A percentile compares a stretch with the other conserved stretches of the same genome.
These are phyloP conservation scores for Empidonax traillii DNA, from an alignment of 2,113 vertebrate species.

Conservation along the genomic window DNA sequence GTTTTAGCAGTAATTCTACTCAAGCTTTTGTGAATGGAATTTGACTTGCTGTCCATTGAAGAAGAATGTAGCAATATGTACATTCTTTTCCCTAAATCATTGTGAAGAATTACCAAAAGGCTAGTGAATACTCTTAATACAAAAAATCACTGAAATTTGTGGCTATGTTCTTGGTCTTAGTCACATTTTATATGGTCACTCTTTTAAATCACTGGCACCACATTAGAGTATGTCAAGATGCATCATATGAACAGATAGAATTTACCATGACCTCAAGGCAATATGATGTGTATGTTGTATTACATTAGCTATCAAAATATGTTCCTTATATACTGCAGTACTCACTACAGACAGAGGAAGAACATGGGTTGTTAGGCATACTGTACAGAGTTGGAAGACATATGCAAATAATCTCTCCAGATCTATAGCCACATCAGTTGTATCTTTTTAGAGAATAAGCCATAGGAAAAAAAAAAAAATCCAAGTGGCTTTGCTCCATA, in stretches of 20 bases:
- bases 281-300: constrained; percentile 20
- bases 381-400: neutral
- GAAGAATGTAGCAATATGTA: neutral
- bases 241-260: constrained; percentile 25
- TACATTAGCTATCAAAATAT: constrained; percentile 39
- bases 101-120: neutral
- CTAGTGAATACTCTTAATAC: neutral
- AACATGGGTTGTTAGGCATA: neutral
- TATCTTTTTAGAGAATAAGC: neutral
- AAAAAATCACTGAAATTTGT: neutral
- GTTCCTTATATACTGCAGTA: neutral
- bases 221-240: constrained; percentile 38
- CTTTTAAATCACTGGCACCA: constrained; percentile 39
- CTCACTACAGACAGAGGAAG: neutral
- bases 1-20: neutral
- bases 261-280: constrained; percentile 56
- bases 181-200: constrained; percentile 9
- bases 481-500: neutral
- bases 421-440: neutral
- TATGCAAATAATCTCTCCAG: neutral
- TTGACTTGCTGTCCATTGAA: neutral
- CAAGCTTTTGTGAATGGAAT: neutral
- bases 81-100: neutral
- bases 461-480: neutral
- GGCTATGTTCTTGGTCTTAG: neutral